Evolutionary conservation across 1,140 invertebrate species (phyloP).

Genomic region (Choristoneura fumiferana): DNA sequence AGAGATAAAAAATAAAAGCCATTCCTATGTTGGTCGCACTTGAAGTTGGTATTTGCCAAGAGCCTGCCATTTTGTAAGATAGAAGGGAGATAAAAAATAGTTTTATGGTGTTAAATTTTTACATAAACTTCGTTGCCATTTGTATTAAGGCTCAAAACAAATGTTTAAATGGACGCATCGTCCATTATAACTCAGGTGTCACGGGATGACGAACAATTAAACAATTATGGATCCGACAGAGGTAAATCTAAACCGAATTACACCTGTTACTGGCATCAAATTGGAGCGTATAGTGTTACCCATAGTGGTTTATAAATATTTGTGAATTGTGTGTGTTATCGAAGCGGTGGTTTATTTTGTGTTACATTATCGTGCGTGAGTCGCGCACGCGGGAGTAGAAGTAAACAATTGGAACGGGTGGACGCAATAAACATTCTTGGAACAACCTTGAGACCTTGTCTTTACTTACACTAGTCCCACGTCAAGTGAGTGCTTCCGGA

Average conservation of each 20-base stretch:
- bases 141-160: constrained; percentile 74
- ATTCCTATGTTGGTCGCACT: constrained; percentile 58
- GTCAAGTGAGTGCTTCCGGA: constrained; percentile 27
- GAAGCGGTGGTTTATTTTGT: constrained; percentile 43
- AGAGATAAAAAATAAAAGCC: constrained; percentile 35
- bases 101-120: constrained; percentile 78
- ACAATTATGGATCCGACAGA: constrained; percentile 94
- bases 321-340: constrained; percentile 45
- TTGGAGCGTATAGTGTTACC: constrained; percentile 75
- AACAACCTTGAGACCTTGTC: constrained; percentile 73
- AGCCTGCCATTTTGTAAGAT: constrained; percentile 77
- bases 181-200: constrained; percentile 98
- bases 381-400: constrained; percentile 48
- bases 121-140: constrained; percentile 73
- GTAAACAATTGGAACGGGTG: constrained; percentile 74
- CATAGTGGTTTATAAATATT: constrained; percentile 55
- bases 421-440: constrained; percentile 62
- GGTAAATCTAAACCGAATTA: constrained; percentile 84
- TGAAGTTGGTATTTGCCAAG: constrained; percentile 75
- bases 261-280: constrained; percentile 78
- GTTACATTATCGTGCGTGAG: constrained; percentile 38
- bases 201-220: constrained; percentile 96
- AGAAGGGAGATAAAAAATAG: constrained; percentile 79
- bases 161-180: constrained; percentile 94
- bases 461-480: constrained; percentile 41